phyloP scores from a whole-genome alignment of 2,113 vertebrate species.

The Protobothrops mucrosquamatus region DNA sequence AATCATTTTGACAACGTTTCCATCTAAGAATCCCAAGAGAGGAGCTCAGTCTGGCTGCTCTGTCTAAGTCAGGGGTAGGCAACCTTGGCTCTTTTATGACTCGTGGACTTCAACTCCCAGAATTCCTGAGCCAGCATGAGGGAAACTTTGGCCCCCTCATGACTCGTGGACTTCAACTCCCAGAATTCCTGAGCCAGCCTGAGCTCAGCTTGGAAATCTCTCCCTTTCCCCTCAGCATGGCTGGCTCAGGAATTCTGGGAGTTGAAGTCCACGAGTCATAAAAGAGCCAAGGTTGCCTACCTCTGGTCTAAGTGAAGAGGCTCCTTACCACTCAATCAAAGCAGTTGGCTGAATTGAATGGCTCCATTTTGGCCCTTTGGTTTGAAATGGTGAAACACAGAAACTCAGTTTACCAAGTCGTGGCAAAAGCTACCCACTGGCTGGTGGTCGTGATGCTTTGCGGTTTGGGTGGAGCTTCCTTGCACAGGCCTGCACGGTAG shows the following conservation, averaged over 20 bases:
- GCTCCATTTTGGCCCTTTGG: neutral
- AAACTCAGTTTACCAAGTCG: neutral
- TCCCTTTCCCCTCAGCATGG: no score
- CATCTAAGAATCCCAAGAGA: no score
- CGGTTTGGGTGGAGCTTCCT: neutral
- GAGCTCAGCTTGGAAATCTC: no score
- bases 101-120: no score
- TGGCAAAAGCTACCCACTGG: neutral
- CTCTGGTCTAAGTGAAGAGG: neutral
- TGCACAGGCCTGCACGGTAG: neutral
- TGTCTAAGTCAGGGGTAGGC: neutral
- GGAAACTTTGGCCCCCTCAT: no score
- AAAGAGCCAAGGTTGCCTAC: no score
- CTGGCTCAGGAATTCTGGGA: no score
- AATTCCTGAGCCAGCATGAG: no score
- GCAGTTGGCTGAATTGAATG: neutral
- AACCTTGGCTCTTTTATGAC: no score
- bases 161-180: no score
- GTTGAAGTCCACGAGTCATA: no score
- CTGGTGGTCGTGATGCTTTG: neutral
- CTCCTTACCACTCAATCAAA: neutral
- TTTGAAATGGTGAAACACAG: neutral
- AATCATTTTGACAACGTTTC: neutral
- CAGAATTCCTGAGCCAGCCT: no score
- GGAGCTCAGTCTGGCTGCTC: neutral